Base-by-base conservation (phyloP, 2,888 invertebrate species). In the Spodoptera littoralis region DNA sequence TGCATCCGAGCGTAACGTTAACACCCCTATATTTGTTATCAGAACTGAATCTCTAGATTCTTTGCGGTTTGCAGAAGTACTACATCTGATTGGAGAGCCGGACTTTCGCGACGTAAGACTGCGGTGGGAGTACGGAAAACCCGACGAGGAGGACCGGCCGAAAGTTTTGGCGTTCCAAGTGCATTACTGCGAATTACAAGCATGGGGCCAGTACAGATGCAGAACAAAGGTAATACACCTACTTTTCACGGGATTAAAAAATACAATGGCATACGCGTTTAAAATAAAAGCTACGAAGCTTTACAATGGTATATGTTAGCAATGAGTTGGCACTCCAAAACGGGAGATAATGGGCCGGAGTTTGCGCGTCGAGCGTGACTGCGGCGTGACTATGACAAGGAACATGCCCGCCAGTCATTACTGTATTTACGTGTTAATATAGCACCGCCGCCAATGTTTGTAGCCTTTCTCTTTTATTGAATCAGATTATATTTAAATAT, bases 131-230 rank as follows among this genome's bases (percentile, higher is more conserved):
- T 95, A 95, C 66, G 95, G 95, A 3, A 79, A 80, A 42, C 84
- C 76, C 13, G 90, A 90, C 4, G 91, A 90, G 13, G 89, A 88
- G 46, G 83, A 88, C 71, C 73, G 83, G 67, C 91, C 95, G 51
- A 94, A 94, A 73, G 87, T 95, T 47, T 90, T 95, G 74, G 96
- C 96, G 13, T 97, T 97, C 90, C 96, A 96, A 87, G 95, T 97
- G 48, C 96, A 96, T 83, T 97, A 97, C 88, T 97, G 97, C 88
- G 97, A 97, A 86, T 89, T 97, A 70, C 97, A 97, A 87, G 96
- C 96, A 13, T 97, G 97, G 96, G 97, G 97, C 13, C 96, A 96
- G 53, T 97, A 97, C 82, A 95, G 97, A 62, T 97, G 97, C 84
- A 95, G 96, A 76, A 96, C 96, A 52, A 96, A 95, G 93, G 96